Conservation (phyloP, 2,888 invertebrate species). For the Coleophora flavipennella region DNA sequence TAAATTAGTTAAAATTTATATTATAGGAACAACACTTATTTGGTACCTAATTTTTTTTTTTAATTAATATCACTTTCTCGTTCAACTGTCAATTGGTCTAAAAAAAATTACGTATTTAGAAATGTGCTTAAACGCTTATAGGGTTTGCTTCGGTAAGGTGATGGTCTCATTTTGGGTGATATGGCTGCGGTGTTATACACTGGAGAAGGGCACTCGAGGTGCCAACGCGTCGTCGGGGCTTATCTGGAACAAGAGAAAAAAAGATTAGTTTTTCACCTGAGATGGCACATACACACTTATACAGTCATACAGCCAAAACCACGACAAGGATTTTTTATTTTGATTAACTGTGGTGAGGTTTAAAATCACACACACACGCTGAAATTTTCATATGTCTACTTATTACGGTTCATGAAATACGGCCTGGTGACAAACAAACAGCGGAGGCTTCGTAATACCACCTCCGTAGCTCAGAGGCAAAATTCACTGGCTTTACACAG, state of each 20-base stretch:
- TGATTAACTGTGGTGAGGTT: too few relatives aligned
- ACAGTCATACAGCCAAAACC: too few relatives aligned
- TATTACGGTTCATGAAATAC: too few relatives aligned
- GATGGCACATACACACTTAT: too few relatives aligned
- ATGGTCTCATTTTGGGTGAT: constrained; percentile 46
- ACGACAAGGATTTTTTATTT: too few relatives aligned
- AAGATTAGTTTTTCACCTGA: not conserved
- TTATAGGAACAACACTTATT: constrained; percentile 15
- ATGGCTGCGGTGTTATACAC: constrained; percentile 24
- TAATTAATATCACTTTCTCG: constrained; percentile 29
- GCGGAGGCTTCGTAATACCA: too few relatives aligned
- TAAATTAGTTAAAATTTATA: constrained; percentile 29
- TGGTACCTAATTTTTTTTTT: constrained; percentile 16
- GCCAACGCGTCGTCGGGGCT: constrained; percentile 18
- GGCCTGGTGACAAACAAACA: too few relatives aligned
- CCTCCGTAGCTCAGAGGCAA: too few relatives aligned
- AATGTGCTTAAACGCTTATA: constrained; percentile 50
- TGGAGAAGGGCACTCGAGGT: constrained; percentile 25
- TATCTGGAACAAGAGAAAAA: constrained; percentile 45
- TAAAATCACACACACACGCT: too few relatives aligned
- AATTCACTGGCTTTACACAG: too few relatives aligned
- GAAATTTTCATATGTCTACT: too few relatives aligned
- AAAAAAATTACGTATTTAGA: constrained; percentile 47
- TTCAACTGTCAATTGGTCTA: constrained; percentile 16
- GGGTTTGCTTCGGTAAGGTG: constrained; percentile 47